A percentile compares a stretch with the other conserved stretches of the same genome.
These are phyloP conservation scores for Venturia canescens DNA, from an alignment of 1,140 invertebrate genomes.

Conservation along the genomic window DNA sequence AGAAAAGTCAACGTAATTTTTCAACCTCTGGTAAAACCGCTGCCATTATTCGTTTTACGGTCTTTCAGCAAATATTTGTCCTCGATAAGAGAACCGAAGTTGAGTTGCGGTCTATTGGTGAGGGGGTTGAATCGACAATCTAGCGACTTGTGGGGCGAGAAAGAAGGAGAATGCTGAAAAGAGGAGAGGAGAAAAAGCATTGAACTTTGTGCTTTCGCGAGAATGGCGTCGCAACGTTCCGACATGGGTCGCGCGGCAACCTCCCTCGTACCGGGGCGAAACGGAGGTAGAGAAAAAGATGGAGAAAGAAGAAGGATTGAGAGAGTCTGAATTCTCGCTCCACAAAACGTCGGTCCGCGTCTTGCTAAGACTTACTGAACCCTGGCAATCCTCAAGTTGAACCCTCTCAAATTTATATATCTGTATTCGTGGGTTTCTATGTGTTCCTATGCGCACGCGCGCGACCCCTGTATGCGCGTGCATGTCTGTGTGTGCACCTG, in stretches of 20 bases:
- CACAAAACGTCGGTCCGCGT: background rate
- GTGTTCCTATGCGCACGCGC: too few species aligned
- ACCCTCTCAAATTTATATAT: slow-evolving; percentile 4
- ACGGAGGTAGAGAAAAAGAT: slow-evolving; percentile 42
- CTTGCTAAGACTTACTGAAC: slow-evolving; percentile 1
- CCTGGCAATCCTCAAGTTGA: slow-evolving; percentile 24
- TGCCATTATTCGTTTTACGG: slow-evolving; percentile 30
- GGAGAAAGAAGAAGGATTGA: slow-evolving; percentile 47
- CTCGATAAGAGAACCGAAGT: slow-evolving; percentile 1
- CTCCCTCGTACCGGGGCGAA: slow-evolving; percentile 2
- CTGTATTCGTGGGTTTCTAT: too few species aligned
- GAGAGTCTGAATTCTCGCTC: slow-evolving; percentile 16
- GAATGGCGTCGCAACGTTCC: slow-evolving; percentile 9
- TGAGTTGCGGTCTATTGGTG: background rate
- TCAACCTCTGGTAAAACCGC: background rate
- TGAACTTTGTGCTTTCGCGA: slow-evolving; percentile 50
- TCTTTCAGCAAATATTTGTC: slow-evolving; percentile 42
- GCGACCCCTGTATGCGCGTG: background rate
- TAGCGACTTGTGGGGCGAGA: background rate
- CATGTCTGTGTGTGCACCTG: background rate
- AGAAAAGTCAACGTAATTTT: slow-evolving; percentile 26
- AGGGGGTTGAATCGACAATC: slow-evolving; percentile 10
- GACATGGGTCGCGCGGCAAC: background rate
- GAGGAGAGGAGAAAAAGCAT: slow-evolving; percentile 55
- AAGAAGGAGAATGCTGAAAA: background rate